These are phyloP conservation scores for Catharus fuscescens DNA, from an alignment of 2,113 vertebrate genomes.

Conservation along the genomic window DNA sequence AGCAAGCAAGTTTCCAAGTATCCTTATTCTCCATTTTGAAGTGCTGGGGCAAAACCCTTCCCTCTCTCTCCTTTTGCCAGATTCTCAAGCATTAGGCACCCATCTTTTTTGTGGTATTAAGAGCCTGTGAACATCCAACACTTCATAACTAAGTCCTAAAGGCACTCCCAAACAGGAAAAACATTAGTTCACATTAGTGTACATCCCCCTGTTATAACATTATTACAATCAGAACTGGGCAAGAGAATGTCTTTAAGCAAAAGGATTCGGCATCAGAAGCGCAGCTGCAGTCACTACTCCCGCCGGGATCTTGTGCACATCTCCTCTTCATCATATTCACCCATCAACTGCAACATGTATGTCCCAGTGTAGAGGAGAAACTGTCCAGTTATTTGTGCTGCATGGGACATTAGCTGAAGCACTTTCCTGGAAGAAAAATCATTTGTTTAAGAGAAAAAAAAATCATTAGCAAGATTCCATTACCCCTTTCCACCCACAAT, in stretches of 20 bases:
- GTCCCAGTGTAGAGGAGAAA: conserved; percentile 77
- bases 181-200: background rate
- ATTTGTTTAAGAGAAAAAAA: background rate
- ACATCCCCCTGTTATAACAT: background rate
- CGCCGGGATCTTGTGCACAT: background rate
- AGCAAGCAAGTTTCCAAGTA: background rate
- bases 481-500: background rate
- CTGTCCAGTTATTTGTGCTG: conserved; percentile 76
- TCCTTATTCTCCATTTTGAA: background rate
- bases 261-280: background rate
- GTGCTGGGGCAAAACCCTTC: background rate
- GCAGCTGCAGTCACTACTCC: background rate
- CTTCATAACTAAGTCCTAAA: background rate
- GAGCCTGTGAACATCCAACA: background rate
- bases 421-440: conserved; percentile 69
- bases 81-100: background rate
- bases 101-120: background rate
- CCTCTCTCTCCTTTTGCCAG: background rate
- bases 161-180: background rate
- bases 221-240: background rate
- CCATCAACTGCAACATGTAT: conserved; percentile 70
- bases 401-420: conserved; percentile 72
- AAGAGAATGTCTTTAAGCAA: background rate
- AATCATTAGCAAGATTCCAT: background rate
- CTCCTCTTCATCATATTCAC: conserved; percentile 59